A percentile compares a stretch with the other conserved stretches of the same genome.
These are phyloP conservation scores for Penaeus chinensis DNA, from an alignment of 1,140 invertebrate species.

Conservation along the genomic window DNA sequence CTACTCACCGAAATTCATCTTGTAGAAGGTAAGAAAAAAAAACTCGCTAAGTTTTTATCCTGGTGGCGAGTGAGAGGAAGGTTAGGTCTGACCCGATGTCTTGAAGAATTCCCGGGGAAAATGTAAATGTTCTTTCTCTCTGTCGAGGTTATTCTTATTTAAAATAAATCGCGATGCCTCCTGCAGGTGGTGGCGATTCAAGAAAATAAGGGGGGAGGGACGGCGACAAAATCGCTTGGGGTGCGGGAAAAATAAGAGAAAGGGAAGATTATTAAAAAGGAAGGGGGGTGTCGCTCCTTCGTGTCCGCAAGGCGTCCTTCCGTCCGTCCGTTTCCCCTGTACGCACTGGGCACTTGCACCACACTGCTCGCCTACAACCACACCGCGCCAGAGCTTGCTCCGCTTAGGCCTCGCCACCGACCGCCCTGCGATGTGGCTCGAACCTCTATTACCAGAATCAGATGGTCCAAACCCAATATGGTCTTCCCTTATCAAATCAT, in stretches of 20 bases:
- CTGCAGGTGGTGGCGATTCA: no score
- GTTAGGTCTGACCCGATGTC: no score
- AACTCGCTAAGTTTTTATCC: no score
- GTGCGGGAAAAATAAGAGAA: no score
- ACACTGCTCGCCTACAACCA: constrained; percentile 50
- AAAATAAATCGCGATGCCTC: no score
- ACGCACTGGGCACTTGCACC: constrained; percentile 50
- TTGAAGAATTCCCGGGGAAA: no score
- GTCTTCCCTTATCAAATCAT: constrained; percentile 62
- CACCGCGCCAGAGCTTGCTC: constrained; percentile 6
- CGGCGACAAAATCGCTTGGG: background rate
- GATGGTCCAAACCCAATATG: constrained; percentile 62
- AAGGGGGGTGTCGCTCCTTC: background rate
- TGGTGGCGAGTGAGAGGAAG: no score
- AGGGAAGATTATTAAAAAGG: background rate
- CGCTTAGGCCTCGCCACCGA: constrained; percentile 15
- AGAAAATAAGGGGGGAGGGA: no score
- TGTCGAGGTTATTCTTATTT: no score
- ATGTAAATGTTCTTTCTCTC: no score
- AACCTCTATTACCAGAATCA: constrained; percentile 61
- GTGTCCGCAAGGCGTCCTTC: background rate
- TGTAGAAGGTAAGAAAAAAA: background rate
- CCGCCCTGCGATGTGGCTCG: constrained; percentile 51
- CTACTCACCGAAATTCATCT: constrained; percentile 29
- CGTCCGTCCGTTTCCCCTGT: background rate